Evolutionary conservation across 53 echinoderm and acorn worm species (phyloP), one percentile per base, ranked within the genome.

Genomic region (Zoroaster sp.): DNA sequence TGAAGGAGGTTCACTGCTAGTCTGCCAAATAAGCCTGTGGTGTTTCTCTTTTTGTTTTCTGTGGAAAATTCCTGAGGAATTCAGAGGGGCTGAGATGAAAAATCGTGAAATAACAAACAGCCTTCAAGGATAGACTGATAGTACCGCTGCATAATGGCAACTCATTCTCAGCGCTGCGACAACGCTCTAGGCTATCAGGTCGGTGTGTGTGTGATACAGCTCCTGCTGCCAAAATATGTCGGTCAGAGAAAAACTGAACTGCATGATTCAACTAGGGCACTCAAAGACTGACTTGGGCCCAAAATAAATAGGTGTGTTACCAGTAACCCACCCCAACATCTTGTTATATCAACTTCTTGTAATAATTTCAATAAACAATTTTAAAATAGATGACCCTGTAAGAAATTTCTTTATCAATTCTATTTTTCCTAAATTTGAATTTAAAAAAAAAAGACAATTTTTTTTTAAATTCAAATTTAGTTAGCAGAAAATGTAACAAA

Each of bases 61-160:
- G 1, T 46, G 46, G 38, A n/a, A 85, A 85, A 69, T 85, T 70
- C 85, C 71, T 35, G 46, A 85, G 85, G 85, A 85, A 85, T 85
- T 66, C 85, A 35, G 85, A 6, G 17, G 46, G 85, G 41, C 46
- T 69, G n/a, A 85, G 30, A 85, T 18, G 5, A 47, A 66, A 85
- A 85, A 85, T 85, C 31, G 18, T 69, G 71, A 71, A 85, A 85
- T 85, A 85, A 85, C 45, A 85, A 85, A 85, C 85, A 85, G 46
- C 35, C 71, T 85, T 45, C 35, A 42, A 70, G 85, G 52, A 44
- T 47, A 37, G 14, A 33, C 69, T 40, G 23, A 32, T 69, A 32
- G 40, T 74, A 74, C 74, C 74, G 23, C 39, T 11, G 31, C 40
- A 36, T 70, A 36, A 36, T 35, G 17, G 35, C 70, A 36, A 15